A percentile compares a stretch with the other conserved stretches of the same genome.
These are phyloP conservation scores for Andricus grossulariae DNA, from an alignment of 1,140 invertebrate genomes.

Conservation along the genomic window DNA sequence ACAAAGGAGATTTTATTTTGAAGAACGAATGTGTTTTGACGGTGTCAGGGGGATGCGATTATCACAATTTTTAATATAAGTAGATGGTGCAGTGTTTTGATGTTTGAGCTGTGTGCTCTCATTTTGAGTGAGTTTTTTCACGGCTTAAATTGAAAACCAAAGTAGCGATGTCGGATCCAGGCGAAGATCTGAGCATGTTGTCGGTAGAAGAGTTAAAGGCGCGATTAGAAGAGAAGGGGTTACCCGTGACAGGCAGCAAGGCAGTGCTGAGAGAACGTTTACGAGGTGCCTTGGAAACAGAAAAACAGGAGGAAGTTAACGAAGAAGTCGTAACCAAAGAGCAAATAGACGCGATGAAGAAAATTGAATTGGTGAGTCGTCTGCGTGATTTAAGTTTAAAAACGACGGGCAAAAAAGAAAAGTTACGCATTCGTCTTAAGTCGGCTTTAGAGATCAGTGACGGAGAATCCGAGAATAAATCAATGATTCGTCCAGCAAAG, in stretches of 20 bases:
- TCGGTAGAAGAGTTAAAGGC: neutral
- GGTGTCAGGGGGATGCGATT: no score
- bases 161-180: no score
- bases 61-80: no score
- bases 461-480: conserved; percentile 74
- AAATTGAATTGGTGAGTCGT: conserved; percentile 70
- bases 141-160: no score
- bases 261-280: conserved; percentile 9
- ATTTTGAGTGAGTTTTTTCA: no score
- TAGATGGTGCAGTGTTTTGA: no score
- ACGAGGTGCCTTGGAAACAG: neutral
- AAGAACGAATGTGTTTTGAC: no score
- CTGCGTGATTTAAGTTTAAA: conserved; percentile 73
- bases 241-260: neutral
- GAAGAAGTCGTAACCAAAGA: conserved; percentile 39
- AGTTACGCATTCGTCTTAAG: conserved; percentile 38
- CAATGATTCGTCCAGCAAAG: neutral
- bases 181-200: neutral
- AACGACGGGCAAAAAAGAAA: conserved; percentile 73
- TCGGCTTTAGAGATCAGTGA: conserved; percentile 38
- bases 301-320: neutral
- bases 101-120: no score
- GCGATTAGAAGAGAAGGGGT: neutral
- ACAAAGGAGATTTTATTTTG: no score
- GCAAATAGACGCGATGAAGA: conserved; percentile 43